Evolutionary conservation across 2,113 vertebrate species (phyloP), one percentile per base, ranked within the genome.

Genomic region (Phrynosoma blainvillii): DNA sequence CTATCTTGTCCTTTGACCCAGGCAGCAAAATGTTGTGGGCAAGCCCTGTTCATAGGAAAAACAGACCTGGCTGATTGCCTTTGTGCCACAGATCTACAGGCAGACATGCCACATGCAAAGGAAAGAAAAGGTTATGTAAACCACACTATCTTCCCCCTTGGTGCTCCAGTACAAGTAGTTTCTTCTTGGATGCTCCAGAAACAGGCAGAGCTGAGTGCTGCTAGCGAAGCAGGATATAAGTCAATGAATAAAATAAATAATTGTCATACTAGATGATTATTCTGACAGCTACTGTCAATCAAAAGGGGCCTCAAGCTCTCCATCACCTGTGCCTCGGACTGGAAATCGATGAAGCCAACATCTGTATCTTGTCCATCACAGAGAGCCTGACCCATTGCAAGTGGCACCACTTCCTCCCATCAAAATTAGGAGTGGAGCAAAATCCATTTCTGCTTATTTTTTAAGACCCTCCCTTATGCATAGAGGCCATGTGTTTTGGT

Each of bases 211-310:
- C 14, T 85, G 14, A 30, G 73, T 54, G 7, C 25, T 76, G 54
- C 25, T 76, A 59, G 54, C 13, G 25, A 79, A 79, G 54, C 84
- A 76, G 5, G 25, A 68, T 75, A 68, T 42, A 1, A 5, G 18
- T 2, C 80, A 8, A 76, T 76, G 18, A n/a, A 84, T 9, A 21
- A 90, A 18, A 25, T 84, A 5, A 13, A 78, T 86, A 82, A 4
- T 21, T 12, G 21, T 0, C 0, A 71, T 89, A 75, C 79, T 0
- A 0, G 30, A 68, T 7, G 52, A 8, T 36, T 76, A 42, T 11
- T 0, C 0, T n/a, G 73, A 14, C 76, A 82, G 73, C 75, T 14
- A 25, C 84, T 86, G 79, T 88, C 82, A 42, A 12, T 47, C 78
- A 78, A 56, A 70, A 27, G 52, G 9, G n/a, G 79, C 54, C 40